phyloP scores from a whole-genome alignment of 1,140 invertebrate species.

The Drosophila kikkawai region DNA sequence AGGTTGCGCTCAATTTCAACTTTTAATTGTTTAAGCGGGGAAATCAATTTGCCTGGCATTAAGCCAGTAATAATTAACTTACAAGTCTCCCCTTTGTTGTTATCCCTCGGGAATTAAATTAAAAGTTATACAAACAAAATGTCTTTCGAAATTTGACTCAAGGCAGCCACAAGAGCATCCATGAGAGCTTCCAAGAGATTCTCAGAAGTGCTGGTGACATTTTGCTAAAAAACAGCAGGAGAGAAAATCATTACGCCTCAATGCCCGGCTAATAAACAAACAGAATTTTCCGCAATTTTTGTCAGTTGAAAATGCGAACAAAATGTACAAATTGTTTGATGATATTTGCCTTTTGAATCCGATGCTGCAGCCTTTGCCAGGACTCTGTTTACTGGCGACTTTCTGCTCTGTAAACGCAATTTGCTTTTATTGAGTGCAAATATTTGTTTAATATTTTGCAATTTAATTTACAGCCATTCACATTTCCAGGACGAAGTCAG shows the following conservation, averaged over 20 bases:
- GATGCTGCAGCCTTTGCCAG: conserved; percentile 9
- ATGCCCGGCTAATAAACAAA: conserved; percentile 61
- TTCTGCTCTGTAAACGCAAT: conserved; percentile 63
- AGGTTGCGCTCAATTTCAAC: background rate
- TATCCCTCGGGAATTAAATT: conserved; percentile 23
- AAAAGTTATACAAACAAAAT: conserved; percentile 23
- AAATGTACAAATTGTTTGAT: conserved; percentile 69
- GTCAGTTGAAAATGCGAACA: conserved; percentile 40
- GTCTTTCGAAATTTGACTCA: background rate
- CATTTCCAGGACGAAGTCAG: conserved; percentile 21
- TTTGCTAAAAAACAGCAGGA: background rate
- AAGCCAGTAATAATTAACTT: conserved; percentile 13
- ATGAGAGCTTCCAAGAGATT: background rate
- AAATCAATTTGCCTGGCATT: conserved; percentile 23
- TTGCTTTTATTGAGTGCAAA: conserved; percentile 75
- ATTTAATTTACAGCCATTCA: conserved; percentile 69
- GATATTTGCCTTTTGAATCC: conserved; percentile 63
- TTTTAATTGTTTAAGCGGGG: conserved; percentile 24
- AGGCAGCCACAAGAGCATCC: background rate
- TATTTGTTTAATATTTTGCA: conserved; percentile 74
- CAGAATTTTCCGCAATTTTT: conserved; percentile 43
- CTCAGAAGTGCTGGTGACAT: conserved; percentile 4
- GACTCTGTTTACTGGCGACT: conserved; percentile 57
- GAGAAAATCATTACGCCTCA: conserved; percentile 34
- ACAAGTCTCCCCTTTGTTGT: conserved; percentile 1